Evolutionary conservation across 1,140 invertebrate species (phyloP), one percentile per base, ranked within the genome.

Genomic region (Drosophila tristis): DNA sequence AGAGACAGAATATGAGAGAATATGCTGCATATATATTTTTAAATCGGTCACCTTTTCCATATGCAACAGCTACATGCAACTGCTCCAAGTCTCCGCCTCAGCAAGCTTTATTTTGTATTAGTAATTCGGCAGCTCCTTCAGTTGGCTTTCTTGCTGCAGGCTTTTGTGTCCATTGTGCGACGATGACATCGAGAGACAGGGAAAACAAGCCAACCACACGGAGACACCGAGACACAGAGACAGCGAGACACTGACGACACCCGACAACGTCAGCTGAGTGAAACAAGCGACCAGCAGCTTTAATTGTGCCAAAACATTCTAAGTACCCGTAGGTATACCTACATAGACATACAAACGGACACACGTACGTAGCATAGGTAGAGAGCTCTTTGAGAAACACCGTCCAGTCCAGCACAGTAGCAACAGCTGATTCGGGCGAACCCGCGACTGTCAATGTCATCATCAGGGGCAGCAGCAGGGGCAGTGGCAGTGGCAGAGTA

Each of bases 281-380:
- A 45, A 56, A 62, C 56, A 61, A 50, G 47, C 67, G 63, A 60
- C 75, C 74, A 78, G 78, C 84, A 79, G 79, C 79, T 86, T 87
- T 89, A 89, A 89, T 77, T 87, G 68, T 87, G 72, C 79, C 84
- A 87, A 76, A 87, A 80, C 71, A 87, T 86, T 87, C 63, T 72
- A 68, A 78, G 78, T 87, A 67, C 78, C 82, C 82, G 82, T 81
- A 87, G 74, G 59, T 74, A 25, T 3, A 25, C 23, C 23, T 2
- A 20, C 20, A 20, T 1, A 65, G 7, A 51, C 25, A 2, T 31
- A 31, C 54, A 43, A 1, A 29, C 8, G 9, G 3, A 7, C 29
- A 16, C 29, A 43, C 4, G 29, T 49, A 39, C 47, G 26, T 25
- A 49, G 9, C 8, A 9, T 35, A 54, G 51, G 35, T 11, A 16